These are phyloP conservation scores for Drosophila murphyi DNA, from an alignment of 1,140 invertebrate species.

Conservation along the genomic window DNA sequence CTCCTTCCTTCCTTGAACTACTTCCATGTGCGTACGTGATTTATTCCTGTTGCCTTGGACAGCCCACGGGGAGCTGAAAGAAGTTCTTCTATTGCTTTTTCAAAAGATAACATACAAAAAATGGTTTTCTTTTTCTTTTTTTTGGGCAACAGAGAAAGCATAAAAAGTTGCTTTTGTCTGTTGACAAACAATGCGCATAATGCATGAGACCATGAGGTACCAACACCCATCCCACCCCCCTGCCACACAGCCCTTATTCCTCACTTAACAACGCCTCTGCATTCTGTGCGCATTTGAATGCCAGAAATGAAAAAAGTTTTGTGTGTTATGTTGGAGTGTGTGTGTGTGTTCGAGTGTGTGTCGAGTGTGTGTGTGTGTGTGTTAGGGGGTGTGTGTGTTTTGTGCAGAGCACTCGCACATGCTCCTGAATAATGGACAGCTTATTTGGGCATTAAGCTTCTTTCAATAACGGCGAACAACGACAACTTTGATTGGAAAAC, in stretches of 20 bases:
- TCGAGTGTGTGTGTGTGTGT: slow-evolving; percentile 8
- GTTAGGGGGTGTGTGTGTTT: slow-evolving; percentile 21
- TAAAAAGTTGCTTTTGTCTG: slow-evolving; percentile 78
- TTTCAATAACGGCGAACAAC: slow-evolving; percentile 74
- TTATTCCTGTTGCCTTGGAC: slow-evolving; percentile 24
- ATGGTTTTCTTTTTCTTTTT: slow-evolving; percentile 35
- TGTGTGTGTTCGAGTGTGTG: slow-evolving; percentile 10
- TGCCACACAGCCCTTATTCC: not conserved
- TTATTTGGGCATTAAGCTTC: slow-evolving; percentile 80
- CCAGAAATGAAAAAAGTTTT: slow-evolving; percentile 42
- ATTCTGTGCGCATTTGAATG: slow-evolving; percentile 71
- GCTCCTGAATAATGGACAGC: slow-evolving; percentile 78
- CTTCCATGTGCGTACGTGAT: slow-evolving; percentile 39
- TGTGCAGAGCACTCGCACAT: slow-evolving; percentile 60
- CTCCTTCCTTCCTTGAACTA: not conserved
- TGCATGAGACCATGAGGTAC: slow-evolving; percentile 52
- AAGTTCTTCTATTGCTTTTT: slow-evolving; percentile 40
- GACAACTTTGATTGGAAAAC: slow-evolving; percentile 82
- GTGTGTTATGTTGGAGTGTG: slow-evolving; percentile 1
- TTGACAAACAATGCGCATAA: slow-evolving; percentile 80
- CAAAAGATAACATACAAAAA: slow-evolving; percentile 44
- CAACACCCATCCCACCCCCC: not conserved
- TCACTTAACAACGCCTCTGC: slow-evolving; percentile 15
- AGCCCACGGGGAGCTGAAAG: not conserved
- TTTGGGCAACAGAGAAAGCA: slow-evolving; percentile 43